These are phyloP conservation scores for Leucophora obtusa DNA, from an alignment of 2,888 invertebrate genomes.

Conservation along the genomic window DNA sequence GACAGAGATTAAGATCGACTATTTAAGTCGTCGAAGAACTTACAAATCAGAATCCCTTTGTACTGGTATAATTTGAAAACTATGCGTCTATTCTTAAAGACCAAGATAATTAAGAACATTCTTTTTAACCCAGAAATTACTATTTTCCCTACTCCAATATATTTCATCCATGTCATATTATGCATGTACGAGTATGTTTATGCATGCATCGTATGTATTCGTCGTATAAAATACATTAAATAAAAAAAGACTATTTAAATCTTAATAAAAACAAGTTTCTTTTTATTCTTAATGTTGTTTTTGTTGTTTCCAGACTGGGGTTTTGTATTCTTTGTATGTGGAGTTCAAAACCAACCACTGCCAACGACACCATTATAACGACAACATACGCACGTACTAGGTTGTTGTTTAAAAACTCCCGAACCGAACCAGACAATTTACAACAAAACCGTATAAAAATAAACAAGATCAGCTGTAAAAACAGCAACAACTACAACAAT, in stretches of 20 bases:
- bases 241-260: constrained; percentile 33
- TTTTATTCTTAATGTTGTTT: constrained; percentile 35
- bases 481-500: constrained; percentile 32
- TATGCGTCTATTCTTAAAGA: too few species aligned
- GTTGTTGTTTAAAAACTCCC: constrained; percentile 1
- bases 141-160: not conserved
- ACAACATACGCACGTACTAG: not conserved
- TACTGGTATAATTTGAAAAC: too few species aligned
- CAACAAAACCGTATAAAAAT: constrained; percentile 57
- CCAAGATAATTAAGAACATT: too few species aligned
- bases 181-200: constrained; percentile 25
- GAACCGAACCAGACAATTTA: constrained; percentile 29
- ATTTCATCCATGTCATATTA: not conserved
- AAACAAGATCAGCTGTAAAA: constrained; percentile 69
- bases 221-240: not conserved
- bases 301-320: constrained; percentile 45
- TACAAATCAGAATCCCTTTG: too few species aligned
- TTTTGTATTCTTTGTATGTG: constrained; percentile 42
- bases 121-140: constrained; percentile 5
- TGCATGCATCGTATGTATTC: constrained; percentile 33
- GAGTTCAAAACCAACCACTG: constrained; percentile 59
- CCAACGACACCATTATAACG: constrained; percentile 26
- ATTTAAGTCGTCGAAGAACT: too few species aligned
- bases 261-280: constrained; percentile 61
- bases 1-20: too few species aligned